Evolutionary conservation across 2,888 invertebrate species (phyloP).

Genomic region (Aphidoletes aphidimyza): DNA sequence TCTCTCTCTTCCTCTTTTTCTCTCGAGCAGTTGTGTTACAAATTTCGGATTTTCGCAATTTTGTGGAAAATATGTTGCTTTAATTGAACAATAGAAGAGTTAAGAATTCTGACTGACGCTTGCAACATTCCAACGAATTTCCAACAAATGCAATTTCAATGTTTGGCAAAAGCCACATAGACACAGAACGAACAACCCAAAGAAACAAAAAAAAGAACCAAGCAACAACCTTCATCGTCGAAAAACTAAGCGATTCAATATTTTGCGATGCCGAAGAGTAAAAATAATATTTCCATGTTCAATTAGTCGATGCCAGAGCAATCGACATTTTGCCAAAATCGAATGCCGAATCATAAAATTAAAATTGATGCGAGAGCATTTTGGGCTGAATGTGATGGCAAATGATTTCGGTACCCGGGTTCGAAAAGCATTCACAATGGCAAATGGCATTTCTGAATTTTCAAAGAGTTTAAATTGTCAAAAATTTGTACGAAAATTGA

Average conservation of each 20-base stretch:
- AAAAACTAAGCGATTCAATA: neutral
- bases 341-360: conserved; percentile 31
- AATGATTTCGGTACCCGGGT: neutral
- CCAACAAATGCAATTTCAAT: conserved; percentile 5
- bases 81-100: conserved; percentile 26
- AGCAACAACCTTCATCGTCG: neutral
- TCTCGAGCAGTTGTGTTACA: neutral
- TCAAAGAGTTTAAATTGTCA: conserved; percentile 1
- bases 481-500: conserved; percentile 40
- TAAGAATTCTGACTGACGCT: neutral
- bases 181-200: neutral
- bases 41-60: neutral
- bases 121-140: neutral
- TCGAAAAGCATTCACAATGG: neutral
- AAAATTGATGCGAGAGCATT: conserved; percentile 5
- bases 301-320: conserved; percentile 21
- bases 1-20: no score
- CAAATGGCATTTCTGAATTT: neutral
- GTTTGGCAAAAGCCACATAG: neutral
- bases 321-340: neutral
- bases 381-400: neutral
- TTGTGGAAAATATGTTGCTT: neutral
- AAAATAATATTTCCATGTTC: conserved; percentile 49
- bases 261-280: neutral
- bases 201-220: neutral